These are phyloP conservation scores for Leiothrix lutea DNA, from an alignment of 2,113 vertebrate species.

Conservation along the genomic window DNA sequence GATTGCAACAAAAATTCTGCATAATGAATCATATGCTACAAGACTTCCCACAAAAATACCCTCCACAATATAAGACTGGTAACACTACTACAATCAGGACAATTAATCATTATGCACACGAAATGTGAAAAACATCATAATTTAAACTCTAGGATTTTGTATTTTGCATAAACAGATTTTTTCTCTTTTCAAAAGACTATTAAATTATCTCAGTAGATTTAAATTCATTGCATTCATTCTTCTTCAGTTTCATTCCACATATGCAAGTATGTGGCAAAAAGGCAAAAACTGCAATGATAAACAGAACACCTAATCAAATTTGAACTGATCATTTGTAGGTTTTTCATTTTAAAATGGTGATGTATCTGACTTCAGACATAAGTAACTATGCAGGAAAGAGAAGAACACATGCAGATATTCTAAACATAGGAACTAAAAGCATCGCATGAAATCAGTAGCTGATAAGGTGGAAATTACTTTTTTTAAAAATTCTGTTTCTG, in stretches of 20 bases:
- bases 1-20: background rate
- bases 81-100: background rate
- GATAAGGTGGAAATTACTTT: background rate
- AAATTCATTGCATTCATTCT: background rate
- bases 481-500: background rate
- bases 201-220: background rate
- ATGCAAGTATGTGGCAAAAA: background rate
- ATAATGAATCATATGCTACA: background rate
- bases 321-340: background rate
- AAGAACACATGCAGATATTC: background rate
- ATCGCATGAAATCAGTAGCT: background rate
- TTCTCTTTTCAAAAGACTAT: background rate
- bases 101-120: background rate
- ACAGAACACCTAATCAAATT: background rate
- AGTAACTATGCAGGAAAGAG: background rate
- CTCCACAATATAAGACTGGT: background rate
- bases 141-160: background rate
- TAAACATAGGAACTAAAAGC: background rate
- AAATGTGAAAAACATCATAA: background rate
- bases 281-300: background rate
- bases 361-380: background rate
- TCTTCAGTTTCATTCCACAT: background rate
- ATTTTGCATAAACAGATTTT: background rate
- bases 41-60: background rate
- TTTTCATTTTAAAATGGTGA: background rate